These are phyloP conservation scores for Macrotis lagotis DNA, from an alignment of 2,113 vertebrate species.

Conservation along the genomic window DNA sequence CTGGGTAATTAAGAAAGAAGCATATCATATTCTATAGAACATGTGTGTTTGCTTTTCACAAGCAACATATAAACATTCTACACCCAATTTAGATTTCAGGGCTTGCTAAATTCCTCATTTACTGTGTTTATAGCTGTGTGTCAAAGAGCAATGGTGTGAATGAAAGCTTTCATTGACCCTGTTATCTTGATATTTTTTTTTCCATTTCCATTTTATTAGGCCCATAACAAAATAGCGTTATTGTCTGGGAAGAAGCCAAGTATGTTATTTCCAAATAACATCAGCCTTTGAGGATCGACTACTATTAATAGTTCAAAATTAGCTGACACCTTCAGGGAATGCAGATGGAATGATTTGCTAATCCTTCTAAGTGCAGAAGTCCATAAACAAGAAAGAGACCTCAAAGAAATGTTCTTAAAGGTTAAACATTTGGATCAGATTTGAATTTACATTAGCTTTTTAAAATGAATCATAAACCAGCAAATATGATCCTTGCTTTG, in stretches of 20 bases:
- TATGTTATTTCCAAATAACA: conserved; percentile 4
- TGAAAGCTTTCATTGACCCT: conserved; percentile 7
- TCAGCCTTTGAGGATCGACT: neutral
- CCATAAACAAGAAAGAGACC: neutral
- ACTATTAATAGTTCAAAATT: conserved; percentile 15
- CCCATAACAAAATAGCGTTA: neutral
- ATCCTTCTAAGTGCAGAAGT: conserved; percentile 6
- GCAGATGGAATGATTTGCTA: neutral
- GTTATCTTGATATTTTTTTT: conserved; percentile 13
- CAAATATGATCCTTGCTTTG: neutral
- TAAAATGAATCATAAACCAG: neutral
- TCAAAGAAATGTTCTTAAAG: neutral
- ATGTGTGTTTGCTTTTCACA: neutral
- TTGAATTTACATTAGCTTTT: conserved; percentile 3
- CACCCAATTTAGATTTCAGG: conserved; percentile 11
- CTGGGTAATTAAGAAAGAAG: neutral
- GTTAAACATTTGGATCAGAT: neutral
- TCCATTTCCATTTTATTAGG: neutral
- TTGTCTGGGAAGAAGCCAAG: conserved; percentile 1
- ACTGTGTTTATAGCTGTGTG: neutral
- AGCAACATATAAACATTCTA: conserved; percentile 9
- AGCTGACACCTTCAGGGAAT: conserved; percentile 11
- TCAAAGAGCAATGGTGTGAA: neutral
- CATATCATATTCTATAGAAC: neutral
- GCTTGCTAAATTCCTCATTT: conserved; percentile 2